A percentile compares a stretch with the other conserved stretches of the same genome.
Conservation (phyloP, 2,113 vertebrate genomes). For the Colossoma macropomum region DNA sequence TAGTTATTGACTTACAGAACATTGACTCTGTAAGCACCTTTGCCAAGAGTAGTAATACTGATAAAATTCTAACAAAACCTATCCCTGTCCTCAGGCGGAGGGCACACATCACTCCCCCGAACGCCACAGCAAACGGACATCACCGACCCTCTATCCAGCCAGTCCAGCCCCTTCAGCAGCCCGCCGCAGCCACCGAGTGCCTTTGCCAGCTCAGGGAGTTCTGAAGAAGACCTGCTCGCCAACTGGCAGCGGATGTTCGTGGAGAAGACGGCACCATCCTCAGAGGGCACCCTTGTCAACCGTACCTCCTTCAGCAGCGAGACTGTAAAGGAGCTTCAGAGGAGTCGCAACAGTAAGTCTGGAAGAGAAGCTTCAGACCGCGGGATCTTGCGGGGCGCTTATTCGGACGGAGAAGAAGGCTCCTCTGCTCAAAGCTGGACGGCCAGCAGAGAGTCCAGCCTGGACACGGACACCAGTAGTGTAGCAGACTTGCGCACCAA, state of each 20-base stretch:
- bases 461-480: constrained; percentile 82
- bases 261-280: constrained; percentile 85
- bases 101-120: constrained; percentile 55
- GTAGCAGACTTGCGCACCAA: constrained; percentile 68
- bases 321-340: constrained; percentile 81
- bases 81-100: constrained; percentile 40
- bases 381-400: constrained; percentile 56
- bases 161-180: constrained; percentile 86
- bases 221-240: constrained; percentile 91
- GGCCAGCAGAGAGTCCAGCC: constrained; percentile 82
- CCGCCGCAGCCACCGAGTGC: constrained; percentile 82
- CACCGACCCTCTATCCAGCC: constrained; percentile 76
- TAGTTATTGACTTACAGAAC: too few relatives aligned
- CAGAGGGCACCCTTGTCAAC: constrained; percentile 75
- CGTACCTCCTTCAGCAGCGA: constrained; percentile 88
- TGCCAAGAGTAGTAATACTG: neutral
- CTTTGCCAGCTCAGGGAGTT: constrained; percentile 87
- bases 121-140: constrained; percentile 73
- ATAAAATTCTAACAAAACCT: neutral
- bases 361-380: constrained; percentile 35
- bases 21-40: neutral
- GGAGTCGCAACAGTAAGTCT: constrained; percentile 70
- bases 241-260: constrained; percentile 97
- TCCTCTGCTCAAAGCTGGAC: constrained; percentile 84
- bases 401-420: constrained; percentile 84